Conservation (phyloP, 2,888 invertebrate species). For the Bombylius major region DNA sequence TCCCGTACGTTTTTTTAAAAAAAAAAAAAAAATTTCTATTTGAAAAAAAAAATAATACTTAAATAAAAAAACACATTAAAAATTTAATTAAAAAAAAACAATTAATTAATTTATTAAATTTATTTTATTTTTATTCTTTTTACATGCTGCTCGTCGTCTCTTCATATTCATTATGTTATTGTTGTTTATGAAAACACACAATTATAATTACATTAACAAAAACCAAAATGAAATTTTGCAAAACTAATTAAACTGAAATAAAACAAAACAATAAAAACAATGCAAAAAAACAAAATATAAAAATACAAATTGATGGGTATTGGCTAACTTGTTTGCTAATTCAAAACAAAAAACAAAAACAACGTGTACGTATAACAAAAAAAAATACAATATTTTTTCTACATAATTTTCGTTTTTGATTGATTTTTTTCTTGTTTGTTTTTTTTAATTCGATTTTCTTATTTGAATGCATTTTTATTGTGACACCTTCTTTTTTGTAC, state of each 20-base stretch:
- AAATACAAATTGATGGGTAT: neutral
- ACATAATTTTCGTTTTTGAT: neutral
- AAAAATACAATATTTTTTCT: too few species aligned
- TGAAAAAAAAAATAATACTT: too few species aligned
- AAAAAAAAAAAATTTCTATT: too few species aligned
- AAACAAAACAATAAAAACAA: too few species aligned
- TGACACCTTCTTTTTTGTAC: neutral
- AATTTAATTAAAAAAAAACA: too few species aligned
- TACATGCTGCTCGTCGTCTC: slow-evolving; percentile 5
- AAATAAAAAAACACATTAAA: too few species aligned
- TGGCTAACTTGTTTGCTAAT: neutral
- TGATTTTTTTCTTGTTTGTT: neutral
- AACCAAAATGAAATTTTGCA: too few species aligned
- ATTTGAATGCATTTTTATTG: neutral
- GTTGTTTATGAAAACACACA: neutral
- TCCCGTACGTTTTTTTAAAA: too few species aligned
- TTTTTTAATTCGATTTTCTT: neutral
- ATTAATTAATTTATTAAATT: too few species aligned
- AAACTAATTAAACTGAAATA: too few species aligned
- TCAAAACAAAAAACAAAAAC: neutral
- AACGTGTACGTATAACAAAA: neutral
- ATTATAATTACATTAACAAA: neutral
- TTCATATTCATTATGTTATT: neutral
- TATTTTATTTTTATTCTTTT: slow-evolving; percentile 1
- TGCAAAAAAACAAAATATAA: too few species aligned